Evolutionary conservation across 2,797 vertebrate genomes (phyloP).

Genomic region (Myiothlypis chrysogaster): DNA sequence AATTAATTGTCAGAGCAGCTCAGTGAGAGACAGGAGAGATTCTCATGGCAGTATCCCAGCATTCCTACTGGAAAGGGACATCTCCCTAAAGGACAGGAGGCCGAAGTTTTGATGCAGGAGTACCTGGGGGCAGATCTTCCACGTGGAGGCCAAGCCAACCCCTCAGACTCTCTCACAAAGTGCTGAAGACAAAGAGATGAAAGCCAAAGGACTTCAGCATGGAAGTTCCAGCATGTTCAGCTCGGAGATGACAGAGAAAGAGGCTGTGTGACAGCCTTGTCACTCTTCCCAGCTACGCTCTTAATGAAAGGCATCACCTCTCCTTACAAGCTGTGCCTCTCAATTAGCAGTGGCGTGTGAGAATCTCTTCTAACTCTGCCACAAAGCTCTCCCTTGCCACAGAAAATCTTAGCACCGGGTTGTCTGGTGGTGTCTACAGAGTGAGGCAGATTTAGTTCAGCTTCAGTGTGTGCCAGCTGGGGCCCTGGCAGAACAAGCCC

Average conservation of each 20-base stretch:
- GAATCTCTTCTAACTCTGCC: conserved; percentile 10
- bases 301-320: conserved; percentile 54
- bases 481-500: conserved; percentile 38
- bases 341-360: conserved; percentile 32
- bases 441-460: conserved; percentile 40
- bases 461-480: conserved; percentile 49
- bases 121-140: neutral
- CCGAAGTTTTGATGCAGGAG: neutral
- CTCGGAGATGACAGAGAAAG: neutral
- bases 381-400: neutral
- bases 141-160: neutral
- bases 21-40: neutral
- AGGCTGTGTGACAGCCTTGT: neutral
- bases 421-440: conserved; percentile 45
- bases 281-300: neutral
- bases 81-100: neutral
- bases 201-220: neutral
- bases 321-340: conserved; percentile 48
- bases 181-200: neutral
- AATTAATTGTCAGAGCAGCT: neutral
- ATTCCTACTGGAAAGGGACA: neutral
- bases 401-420: neutral
- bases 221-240: neutral
- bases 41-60: neutral
- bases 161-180: neutral